Evolutionary conservation across 2,113 vertebrate species (phyloP).

Genomic region (Calypte anna): DNA sequence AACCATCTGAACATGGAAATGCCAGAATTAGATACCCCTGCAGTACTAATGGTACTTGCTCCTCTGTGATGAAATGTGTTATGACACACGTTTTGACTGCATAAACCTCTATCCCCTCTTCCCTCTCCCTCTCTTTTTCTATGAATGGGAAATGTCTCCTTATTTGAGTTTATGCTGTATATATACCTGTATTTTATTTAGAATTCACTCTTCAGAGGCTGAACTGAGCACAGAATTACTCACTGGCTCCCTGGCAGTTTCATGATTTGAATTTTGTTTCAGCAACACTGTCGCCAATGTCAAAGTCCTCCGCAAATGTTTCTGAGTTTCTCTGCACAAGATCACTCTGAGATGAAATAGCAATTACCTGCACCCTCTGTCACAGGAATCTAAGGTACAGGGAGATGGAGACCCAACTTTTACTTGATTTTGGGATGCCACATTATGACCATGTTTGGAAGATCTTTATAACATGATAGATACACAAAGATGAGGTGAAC

Average conservation of each 20-base stretch:
- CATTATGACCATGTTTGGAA: not conserved
- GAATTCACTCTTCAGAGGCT: not conserved
- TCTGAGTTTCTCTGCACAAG: not conserved
- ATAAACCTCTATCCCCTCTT: not conserved
- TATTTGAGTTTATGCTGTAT: not conserved
- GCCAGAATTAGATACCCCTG: conserved; percentile 48
- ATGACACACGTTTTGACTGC: conserved; percentile 27
- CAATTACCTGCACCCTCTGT: not conserved
- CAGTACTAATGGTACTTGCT: conserved; percentile 37
- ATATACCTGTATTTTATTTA: not conserved
- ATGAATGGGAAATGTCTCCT: not conserved
- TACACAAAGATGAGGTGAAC: not conserved
- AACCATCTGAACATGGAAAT: conserved; percentile 17
- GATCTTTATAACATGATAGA: not conserved
- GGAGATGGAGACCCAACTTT: not conserved
- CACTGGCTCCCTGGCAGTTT: not conserved
- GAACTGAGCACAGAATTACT: not conserved
- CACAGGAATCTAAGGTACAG: not conserved
- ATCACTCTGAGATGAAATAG: not conserved
- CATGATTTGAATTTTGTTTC: not conserved
- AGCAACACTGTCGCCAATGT: rapidly evolving
- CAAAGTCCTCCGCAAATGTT: not conserved
- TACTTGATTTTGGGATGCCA: not conserved
- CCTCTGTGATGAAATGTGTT: conserved; percentile 9
- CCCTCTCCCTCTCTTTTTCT: not conserved